Conservation (phyloP, 2,113 vertebrate genomes). For the Seriola quinqueradiata region DNA sequence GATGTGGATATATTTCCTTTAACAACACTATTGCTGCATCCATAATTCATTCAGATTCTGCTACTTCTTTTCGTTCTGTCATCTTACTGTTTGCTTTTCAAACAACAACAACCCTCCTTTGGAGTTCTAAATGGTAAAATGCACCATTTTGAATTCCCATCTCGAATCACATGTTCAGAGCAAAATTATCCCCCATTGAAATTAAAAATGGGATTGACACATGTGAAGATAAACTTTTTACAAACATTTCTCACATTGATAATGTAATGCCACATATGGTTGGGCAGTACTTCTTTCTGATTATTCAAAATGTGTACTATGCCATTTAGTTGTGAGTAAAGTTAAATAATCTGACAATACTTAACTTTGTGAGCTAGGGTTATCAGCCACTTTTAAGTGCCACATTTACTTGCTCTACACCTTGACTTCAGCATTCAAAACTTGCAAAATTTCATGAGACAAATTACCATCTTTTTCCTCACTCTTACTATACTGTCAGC, state of each 20-base stretch:
- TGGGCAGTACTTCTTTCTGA: background rate
- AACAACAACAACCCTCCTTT: background rate
- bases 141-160: constrained; percentile 13
- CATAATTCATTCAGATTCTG: background rate
- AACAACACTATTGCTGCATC: background rate
- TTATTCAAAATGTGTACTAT: background rate
- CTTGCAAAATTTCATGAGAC: constrained; percentile 10
- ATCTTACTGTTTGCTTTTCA: constrained; percentile 11
- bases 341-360: background rate
- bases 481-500: background rate
- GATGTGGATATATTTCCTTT: constrained; percentile 24
- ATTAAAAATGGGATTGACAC: constrained; percentile 4
- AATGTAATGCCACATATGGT: background rate
- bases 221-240: background rate
- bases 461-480: background rate
- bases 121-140: constrained; percentile 32
- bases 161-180: constrained; percentile 35
- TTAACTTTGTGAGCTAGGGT: background rate
- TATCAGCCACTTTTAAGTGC: background rate
- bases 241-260: background rate
- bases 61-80: background rate
- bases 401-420: constrained; percentile 14
- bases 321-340: background rate
- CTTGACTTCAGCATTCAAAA: background rate
- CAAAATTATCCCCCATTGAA: background rate